Percentiles rank a stretch among this genome's conserved stretches.
phyloP scores from a whole-genome alignment of 1,140 invertebrate species.

The Hetaerina americana region DNA sequence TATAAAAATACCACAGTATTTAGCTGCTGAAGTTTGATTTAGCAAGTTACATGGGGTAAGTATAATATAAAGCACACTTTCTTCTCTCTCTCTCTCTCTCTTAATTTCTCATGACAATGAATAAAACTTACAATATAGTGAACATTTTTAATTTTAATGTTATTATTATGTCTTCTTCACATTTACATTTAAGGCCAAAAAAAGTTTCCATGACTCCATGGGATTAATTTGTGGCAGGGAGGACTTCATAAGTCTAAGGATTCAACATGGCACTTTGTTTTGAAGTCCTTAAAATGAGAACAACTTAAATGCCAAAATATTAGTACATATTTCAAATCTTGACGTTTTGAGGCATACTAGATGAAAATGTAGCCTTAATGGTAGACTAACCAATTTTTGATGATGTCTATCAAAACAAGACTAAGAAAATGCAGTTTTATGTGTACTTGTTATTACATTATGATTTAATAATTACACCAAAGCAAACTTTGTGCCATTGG shows the following conservation, averaged over 20 bases:
- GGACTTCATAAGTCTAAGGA: not conserved
- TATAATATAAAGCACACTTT: not conserved
- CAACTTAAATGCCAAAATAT: not conserved
- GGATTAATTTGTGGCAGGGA: not conserved
- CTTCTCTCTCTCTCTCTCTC: not conserved
- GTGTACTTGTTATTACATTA: no score
- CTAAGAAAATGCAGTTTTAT: not conserved
- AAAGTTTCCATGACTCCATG: not conserved
- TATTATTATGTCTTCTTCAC: not conserved
- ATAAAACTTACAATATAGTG: not conserved
- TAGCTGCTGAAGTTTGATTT: not conserved
- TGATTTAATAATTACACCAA: not conserved
- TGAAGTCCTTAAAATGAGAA: not conserved
- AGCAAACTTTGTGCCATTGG: not conserved
- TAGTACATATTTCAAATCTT: not conserved
- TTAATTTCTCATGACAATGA: not conserved
- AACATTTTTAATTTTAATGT: not conserved
- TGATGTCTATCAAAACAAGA: not conserved
- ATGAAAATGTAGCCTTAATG: not conserved
- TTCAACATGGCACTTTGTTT: not conserved
- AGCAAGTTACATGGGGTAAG: not conserved
- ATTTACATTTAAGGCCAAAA: not conserved
- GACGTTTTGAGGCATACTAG: not conserved
- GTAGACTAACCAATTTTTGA: not conserved
- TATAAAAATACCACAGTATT: slow-evolving; percentile 1